A percentile compares a stretch with the other conserved stretches of the same genome.
phyloP scores from a whole-genome alignment of 2,113 vertebrate species.

The Actenoides lindsayi region DNA sequence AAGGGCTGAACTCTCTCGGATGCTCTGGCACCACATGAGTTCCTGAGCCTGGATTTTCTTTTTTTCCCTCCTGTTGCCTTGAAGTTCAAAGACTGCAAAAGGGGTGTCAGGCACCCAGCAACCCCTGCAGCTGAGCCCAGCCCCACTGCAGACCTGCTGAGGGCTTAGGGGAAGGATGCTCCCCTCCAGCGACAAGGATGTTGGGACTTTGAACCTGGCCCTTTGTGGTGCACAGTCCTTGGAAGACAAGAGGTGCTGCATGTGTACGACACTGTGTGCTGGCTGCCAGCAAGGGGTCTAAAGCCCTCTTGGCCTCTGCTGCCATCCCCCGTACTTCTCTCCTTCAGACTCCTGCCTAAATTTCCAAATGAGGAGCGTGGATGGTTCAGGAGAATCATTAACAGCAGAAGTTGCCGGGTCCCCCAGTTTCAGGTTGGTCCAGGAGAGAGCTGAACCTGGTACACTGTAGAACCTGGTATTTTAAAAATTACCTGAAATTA shows the following conservation, averaged over 20 bases:
- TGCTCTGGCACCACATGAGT: background rate
- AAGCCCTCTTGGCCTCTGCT: background rate
- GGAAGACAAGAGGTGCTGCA: background rate
- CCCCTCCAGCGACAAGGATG: background rate
- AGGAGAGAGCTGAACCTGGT: background rate
- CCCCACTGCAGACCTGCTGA: background rate
- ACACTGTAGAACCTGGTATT: background rate
- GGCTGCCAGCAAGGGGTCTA: background rate
- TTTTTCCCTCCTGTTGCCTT: background rate
- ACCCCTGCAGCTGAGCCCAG: background rate
- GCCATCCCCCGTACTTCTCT: background rate
- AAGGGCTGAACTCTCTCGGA: background rate
- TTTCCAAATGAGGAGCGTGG: background rate
- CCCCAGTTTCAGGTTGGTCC: background rate
- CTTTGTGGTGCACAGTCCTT: accelerated
- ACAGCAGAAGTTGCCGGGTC: background rate
- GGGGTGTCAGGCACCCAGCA: background rate
- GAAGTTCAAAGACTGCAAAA: background rate
- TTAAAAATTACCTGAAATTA: background rate
- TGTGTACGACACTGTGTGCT: background rate
- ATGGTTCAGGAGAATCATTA: background rate
- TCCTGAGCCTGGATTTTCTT: background rate
- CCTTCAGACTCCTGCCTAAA: background rate
- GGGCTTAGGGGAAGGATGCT: background rate
- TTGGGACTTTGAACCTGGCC: background rate